Conservation (phyloP, 30 jellyfish, hydroid and myxozoan genomes). For the Clytia hemisphaerica region DNA sequence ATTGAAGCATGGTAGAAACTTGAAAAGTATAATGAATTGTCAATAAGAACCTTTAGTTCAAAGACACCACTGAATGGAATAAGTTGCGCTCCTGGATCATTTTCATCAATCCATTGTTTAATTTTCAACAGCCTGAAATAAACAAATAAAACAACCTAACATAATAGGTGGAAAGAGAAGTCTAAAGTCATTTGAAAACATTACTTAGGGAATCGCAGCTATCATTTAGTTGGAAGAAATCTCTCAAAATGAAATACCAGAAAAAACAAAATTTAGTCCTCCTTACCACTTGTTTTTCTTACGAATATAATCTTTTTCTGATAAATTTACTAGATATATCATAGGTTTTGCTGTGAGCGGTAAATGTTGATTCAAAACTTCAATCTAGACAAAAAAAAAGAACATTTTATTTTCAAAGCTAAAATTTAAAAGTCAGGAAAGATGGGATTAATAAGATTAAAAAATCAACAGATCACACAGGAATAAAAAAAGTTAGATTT, state of each 20-base stretch:
- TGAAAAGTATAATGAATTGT: background rate
- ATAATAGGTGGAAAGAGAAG: no score
- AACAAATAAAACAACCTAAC: no score
- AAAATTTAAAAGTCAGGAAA: background rate
- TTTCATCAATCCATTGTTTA: slow-evolving; percentile 85
- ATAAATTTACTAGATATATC: slow-evolving; percentile 76
- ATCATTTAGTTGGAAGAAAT: no score
- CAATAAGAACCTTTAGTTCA: slow-evolving; percentile 57
- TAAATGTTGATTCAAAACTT: slow-evolving; percentile 70
- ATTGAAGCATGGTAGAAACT: no score
- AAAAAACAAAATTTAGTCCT: background rate
- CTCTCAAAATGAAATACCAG: background rate
- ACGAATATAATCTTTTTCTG: slow-evolving; percentile 86
- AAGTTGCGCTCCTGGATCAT: slow-evolving; percentile 86
- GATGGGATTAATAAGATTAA: background rate
- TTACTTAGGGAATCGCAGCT: no score
- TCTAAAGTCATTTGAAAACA: no score
- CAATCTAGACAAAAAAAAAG: slow-evolving; percentile 44
- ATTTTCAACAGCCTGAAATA: slow-evolving; percentile 68
- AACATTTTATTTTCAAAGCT: no score
- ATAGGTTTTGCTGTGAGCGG: slow-evolving; percentile 95
- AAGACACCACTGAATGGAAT: slow-evolving; percentile 96
- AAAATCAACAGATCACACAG: background rate
- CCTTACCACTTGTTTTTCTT: slow-evolving; percentile 86
- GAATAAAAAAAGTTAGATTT: background rate